Evolutionary conservation across 2,113 vertebrate species (phyloP).

Genomic region (Rynchops niger): DNA sequence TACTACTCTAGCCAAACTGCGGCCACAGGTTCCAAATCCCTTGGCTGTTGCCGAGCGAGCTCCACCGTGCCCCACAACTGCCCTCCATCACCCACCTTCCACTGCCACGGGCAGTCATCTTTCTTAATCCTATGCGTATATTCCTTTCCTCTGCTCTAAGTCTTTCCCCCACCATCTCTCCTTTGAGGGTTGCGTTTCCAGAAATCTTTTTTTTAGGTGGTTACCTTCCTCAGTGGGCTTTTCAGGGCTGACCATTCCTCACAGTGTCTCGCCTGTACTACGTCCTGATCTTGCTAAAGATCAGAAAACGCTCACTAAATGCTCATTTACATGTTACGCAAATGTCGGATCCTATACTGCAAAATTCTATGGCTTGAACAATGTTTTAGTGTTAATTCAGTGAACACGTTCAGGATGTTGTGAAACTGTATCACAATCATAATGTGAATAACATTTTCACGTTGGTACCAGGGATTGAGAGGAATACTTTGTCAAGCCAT

Average conservation of each 20-base stretch:
- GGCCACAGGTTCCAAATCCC: background rate
- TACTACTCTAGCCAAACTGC: background rate
- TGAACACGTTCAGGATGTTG: background rate
- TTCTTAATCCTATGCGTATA: fast-evolving
- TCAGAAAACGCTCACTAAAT: background rate
- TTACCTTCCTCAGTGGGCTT: background rate
- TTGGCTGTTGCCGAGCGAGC: background rate
- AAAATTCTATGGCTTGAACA: background rate
- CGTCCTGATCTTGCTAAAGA: background rate
- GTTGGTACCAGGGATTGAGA: background rate
- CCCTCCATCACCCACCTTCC: background rate
- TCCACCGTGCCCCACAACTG: background rate
- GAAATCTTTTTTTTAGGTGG: background rate
- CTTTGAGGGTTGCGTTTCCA: background rate
- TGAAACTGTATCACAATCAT: background rate
- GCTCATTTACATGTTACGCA: background rate
- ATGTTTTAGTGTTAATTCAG: background rate
- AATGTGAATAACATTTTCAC: background rate
- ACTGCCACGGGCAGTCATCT: background rate
- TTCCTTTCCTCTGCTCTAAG: background rate
- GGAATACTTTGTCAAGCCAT: background rate
- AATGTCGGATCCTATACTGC: background rate
- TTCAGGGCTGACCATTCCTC: background rate
- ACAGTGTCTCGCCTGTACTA: background rate
- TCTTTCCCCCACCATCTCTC: background rate